Evolutionary conservation across 2,888 invertebrate species (phyloP).

Genomic region (Baronia brevicornis): DNA sequence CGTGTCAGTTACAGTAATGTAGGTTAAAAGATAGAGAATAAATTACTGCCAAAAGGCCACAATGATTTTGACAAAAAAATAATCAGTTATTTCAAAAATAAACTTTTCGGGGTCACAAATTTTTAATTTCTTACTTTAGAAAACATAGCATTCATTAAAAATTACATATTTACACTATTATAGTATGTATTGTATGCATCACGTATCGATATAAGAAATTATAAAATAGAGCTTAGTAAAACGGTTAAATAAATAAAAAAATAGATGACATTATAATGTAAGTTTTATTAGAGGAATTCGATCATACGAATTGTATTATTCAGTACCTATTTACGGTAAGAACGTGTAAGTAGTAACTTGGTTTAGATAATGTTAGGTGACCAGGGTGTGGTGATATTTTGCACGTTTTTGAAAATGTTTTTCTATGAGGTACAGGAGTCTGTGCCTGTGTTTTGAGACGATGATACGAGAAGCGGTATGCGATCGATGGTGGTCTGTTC

Average conservation of each 20-base stretch:
- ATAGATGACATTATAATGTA: constrained; percentile 61
- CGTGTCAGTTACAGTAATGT: constrained; percentile 6
- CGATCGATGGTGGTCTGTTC: constrained; percentile 51
- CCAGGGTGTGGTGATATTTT: constrained; percentile 76
- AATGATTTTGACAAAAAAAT: no score
- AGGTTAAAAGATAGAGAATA: constrained; percentile 7
- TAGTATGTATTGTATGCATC: constrained; percentile 69
- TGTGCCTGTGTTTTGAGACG: constrained; percentile 57
- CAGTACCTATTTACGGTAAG: constrained; percentile 59
- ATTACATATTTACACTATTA: constrained; percentile 73
- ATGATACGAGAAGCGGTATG: constrained; percentile 40
- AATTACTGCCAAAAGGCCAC: constrained; percentile 23
- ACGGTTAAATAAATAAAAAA: constrained; percentile 57
- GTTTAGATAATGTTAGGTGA: constrained; percentile 73
- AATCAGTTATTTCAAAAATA: constrained; percentile 39
- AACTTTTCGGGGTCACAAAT: constrained; percentile 40
- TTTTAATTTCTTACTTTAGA: constrained; percentile 45
- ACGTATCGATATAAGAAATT: constrained; percentile 61
- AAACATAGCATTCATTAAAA: constrained; percentile 51
- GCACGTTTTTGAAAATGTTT: constrained; percentile 75
- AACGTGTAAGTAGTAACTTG: constrained; percentile 66
- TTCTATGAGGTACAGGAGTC: constrained; percentile 61
- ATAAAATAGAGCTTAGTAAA: constrained; percentile 75
- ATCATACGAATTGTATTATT: constrained; percentile 66
- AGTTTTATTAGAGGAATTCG: constrained; percentile 61